Evolutionary conservation across 2,113 vertebrate genomes (phyloP), one percentile per base, ranked within the genome.

Genomic region (Camelus dromedarius): DNA sequence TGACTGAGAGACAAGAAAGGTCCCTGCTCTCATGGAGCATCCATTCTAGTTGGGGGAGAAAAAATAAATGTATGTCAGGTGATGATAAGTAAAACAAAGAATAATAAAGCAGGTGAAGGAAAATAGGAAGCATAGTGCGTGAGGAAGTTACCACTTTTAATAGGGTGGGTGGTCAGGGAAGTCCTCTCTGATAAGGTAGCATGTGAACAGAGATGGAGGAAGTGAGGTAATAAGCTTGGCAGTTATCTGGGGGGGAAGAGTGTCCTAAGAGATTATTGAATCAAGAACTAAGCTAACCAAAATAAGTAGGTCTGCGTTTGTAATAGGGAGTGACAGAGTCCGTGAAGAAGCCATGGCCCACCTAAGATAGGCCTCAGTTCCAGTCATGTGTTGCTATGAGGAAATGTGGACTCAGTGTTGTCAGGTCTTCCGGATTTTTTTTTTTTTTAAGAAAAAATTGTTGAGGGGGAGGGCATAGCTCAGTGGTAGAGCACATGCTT

Each of bases 201-300:
- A 30, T 35, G 26, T 94, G 83, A 92, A 66, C 15, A 94, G 50
- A 66, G 38, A 80, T 85, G 52, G 79, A 95, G 88, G 93, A 91
- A 95, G 48, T 91, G 62, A 92, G 62, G 75, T 90, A 87, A 92
- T 56, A 86, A 73, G 35, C 52, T 89, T 62, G 60, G 69, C 50
- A 86, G 38, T 93, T 92, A 87, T 88, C 58, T 91, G 60, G 32
- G 14, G 62, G 8, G 69, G 46, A 86, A 69, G 52, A 72, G 24
- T 79, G 8, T 75, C 16, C 42, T 92, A 76, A 85, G 9, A 94
- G 62, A 75, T 42, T 52, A 84, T 0, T 62, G 35, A 92, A 56
- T 58, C 12, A 66, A 28, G 50, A 54, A 89, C 48, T 5, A 66
- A 90, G 3, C 15, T 76, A 35, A 18, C 35, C 32, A 93, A 93